Evolutionary conservation across 2,113 vertebrate species (phyloP).

Genomic region (Tenebrosternarchus preto): DNA sequence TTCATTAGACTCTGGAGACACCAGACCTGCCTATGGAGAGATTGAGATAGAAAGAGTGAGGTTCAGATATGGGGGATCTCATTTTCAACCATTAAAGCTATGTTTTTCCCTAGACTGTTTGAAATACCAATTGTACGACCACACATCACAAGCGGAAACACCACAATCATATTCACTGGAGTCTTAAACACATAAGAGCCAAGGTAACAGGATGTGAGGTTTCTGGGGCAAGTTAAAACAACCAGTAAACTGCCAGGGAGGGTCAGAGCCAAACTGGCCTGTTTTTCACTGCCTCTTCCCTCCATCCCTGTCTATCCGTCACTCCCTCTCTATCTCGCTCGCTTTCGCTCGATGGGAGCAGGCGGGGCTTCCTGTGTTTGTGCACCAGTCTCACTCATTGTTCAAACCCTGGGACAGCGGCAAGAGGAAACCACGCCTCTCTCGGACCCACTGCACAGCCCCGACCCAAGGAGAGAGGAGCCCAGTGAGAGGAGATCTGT

Average conservation of each 20-base stretch:
- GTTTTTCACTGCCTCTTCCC: constrained; percentile 26
- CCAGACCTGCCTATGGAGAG: constrained; percentile 82
- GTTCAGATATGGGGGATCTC: background rate
- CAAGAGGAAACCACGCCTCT: constrained; percentile 63
- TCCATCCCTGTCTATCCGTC: constrained; percentile 15
- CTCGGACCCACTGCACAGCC: background rate
- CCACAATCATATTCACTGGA: too few relatives aligned
- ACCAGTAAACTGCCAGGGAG: background rate
- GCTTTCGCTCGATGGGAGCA: constrained; percentile 38
- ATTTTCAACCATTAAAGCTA: background rate
- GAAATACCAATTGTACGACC: background rate
- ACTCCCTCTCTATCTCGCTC: constrained; percentile 33
- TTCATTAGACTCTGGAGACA: constrained; percentile 82
- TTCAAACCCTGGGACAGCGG: constrained; percentile 69
- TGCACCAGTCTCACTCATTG: constrained; percentile 73
- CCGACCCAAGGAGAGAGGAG: constrained; percentile 11
- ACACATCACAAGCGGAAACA: too few relatives aligned
- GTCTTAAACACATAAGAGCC: background rate
- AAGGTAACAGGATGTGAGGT: background rate
- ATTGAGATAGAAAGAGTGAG: constrained; percentile 3
- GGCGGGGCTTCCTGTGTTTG: constrained; percentile 80
- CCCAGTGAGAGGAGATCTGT: background rate
- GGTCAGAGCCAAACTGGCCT: background rate
- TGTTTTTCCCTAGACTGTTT: background rate
- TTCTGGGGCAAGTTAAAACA: background rate